Percentiles rank a stretch among this genome's conserved stretches.
phyloP scores from a whole-genome alignment of 2,797 vertebrate genomes.

The Pithecia hirsuta region DNA sequence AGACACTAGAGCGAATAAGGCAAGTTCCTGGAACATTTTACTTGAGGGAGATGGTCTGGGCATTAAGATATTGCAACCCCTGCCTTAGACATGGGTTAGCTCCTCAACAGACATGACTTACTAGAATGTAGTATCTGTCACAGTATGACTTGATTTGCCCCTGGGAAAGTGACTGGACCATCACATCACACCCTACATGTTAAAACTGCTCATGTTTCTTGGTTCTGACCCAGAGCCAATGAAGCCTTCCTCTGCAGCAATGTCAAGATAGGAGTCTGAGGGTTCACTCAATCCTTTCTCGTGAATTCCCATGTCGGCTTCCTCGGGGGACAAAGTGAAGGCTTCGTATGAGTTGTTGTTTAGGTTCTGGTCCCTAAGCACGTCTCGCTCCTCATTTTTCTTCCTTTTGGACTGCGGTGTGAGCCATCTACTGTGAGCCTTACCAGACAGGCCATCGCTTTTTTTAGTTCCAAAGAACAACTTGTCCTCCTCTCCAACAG shows the following conservation, averaged over 20 bases:
- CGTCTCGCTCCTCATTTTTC: slow-evolving; percentile 43
- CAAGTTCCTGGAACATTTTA: slow-evolving; percentile 52
- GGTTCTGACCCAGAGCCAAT: slow-evolving; percentile 63
- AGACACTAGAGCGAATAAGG: slow-evolving; percentile 50
- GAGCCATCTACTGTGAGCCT: background rate
- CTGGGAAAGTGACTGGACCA: slow-evolving; percentile 64
- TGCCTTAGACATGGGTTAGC: background rate
- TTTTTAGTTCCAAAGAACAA: background rate
- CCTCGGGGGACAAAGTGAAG: background rate
- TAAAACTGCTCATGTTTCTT: slow-evolving; percentile 70
- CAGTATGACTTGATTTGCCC: slow-evolving; percentile 58
- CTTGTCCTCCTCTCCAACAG: background rate
- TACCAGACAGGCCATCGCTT: background rate
- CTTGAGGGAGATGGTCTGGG: slow-evolving; percentile 56
- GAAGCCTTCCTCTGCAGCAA: slow-evolving; percentile 50
- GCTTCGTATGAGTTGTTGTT: background rate
- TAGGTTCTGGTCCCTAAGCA: background rate
- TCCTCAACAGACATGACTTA: slow-evolving; percentile 11
- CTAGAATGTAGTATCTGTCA: slow-evolving; percentile 64
- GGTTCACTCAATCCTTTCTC: slow-evolving; percentile 46
- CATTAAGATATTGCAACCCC: slow-evolving; percentile 39
- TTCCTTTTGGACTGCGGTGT: background rate
- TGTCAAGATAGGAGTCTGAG: slow-evolving; percentile 49
- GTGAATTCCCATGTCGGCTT: background rate
- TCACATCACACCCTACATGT: slow-evolving; percentile 73